Percentiles rank a stretch among this genome's conserved stretches.
These are phyloP conservation scores for Oryzias javanicus DNA, from an alignment of 2,113 vertebrate species.

Conservation along the genomic window DNA sequence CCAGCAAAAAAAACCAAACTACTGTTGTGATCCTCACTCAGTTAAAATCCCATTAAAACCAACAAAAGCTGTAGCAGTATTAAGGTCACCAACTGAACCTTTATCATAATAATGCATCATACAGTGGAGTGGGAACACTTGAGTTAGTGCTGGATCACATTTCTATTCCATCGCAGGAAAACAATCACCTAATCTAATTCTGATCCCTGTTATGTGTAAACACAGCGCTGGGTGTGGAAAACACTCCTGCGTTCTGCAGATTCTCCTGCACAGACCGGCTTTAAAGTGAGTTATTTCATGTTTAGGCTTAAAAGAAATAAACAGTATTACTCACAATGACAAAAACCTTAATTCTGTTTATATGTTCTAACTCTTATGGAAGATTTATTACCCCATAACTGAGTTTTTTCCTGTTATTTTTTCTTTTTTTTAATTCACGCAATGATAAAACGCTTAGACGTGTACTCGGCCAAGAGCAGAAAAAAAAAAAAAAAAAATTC, in stretches of 20 bases:
- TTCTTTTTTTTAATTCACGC: too few species aligned
- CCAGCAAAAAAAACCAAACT: too few species aligned
- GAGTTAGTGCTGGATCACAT: neutral
- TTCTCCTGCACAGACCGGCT: neutral
- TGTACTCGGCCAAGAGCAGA: neutral
- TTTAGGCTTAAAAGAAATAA: neutral
- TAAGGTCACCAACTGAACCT: neutral
- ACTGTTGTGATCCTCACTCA: too few species aligned
- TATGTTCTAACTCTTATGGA: neutral
- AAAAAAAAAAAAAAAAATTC: neutral
- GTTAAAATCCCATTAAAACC: too few species aligned
- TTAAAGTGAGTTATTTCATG: neutral
- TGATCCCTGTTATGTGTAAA: neutral
- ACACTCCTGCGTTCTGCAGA: neutral
- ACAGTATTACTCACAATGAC: neutral
- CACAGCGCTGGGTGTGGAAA: neutral
- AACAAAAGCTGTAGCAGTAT: too few species aligned
- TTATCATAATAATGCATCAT: neutral
- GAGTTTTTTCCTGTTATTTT: too few species aligned
- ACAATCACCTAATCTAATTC: neutral
- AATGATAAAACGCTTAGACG: neutral
- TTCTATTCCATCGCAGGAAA: neutral
- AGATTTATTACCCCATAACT: too few species aligned
- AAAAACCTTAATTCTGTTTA: neutral
- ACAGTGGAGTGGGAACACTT: neutral